Conservation (phyloP, 2,797 vertebrate genomes). For the Danio aesculapii region DNA sequence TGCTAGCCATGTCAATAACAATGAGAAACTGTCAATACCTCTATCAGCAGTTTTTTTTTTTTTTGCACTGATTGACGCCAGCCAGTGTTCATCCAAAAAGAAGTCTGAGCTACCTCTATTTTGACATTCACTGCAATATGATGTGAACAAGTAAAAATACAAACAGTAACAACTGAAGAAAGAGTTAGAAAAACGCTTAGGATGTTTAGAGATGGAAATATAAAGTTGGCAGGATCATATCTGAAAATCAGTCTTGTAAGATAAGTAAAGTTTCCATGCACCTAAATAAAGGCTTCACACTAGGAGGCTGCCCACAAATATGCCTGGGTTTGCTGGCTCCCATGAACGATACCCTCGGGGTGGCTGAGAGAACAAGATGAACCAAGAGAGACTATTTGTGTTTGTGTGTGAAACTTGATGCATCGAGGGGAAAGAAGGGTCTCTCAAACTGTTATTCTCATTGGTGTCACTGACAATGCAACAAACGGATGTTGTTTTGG, state of each 20-base stretch:
- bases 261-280: conserved; percentile 48
- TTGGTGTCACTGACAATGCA: conserved; percentile 54
- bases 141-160: neutral
- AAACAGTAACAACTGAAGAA: neutral
- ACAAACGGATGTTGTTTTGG: conserved; percentile 57
- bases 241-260: conserved; percentile 45
- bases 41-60: conserved; percentile 15
- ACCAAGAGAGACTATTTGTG: conserved; percentile 62
- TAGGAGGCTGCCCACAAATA: conserved; percentile 66
- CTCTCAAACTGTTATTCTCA: conserved; percentile 63
- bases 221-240: conserved; percentile 5
- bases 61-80: conserved; percentile 57
- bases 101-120: neutral
- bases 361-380: conserved; percentile 60
- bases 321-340: conserved; percentile 79
- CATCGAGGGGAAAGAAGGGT: conserved; percentile 37
- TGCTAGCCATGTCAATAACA: conserved; percentile 84
- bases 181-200: neutral
- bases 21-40: conserved; percentile 78
- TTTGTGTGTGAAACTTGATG: conserved; percentile 55
- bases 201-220: neutral
- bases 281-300: conserved; percentile 48
- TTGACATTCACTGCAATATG: neutral
- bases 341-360: conserved; percentile 67
- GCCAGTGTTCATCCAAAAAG: neutral